phyloP scores from a whole-genome alignment of 2,888 invertebrate genomes.

The Mystacides longicornis region DNA sequence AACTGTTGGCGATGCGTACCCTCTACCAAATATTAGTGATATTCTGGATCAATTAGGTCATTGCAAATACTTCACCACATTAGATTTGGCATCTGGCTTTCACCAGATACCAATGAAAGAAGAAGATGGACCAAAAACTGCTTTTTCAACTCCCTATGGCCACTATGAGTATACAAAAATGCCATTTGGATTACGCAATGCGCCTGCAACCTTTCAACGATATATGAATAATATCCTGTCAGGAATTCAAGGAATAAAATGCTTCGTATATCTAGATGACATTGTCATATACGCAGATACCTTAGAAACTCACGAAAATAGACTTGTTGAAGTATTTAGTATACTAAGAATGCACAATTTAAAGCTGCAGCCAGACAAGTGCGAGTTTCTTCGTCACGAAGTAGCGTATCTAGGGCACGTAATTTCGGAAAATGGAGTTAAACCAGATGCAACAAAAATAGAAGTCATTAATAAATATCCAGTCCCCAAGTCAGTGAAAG shows the following conservation, averaged over 20 bases:
- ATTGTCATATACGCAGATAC: conserved; percentile 27
- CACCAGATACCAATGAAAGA: conserved; percentile 30
- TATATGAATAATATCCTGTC: conserved; percentile 27
- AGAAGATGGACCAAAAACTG: conserved; percentile 25
- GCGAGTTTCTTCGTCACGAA: conserved; percentile 26
- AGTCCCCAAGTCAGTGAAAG: conserved; percentile 21
- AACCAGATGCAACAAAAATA: conserved; percentile 26
- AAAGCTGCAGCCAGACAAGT: conserved; percentile 28
- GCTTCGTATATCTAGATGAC: conserved; percentile 32
- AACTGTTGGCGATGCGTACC: conserved; percentile 20
- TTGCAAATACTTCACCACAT: conserved; percentile 28
- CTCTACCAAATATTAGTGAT: conserved; percentile 24
- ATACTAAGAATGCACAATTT: conserved; percentile 23
- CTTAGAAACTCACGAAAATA: conserved; percentile 23
- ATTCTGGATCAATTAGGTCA: conserved; percentile 29
- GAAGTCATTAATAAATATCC: conserved; percentile 24
- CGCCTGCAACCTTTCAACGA: conserved; percentile 28
- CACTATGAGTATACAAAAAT: conserved; percentile 28
- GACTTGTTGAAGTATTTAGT: conserved; percentile 24
- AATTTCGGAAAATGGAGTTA: conserved; percentile 24
- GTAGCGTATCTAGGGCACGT: conserved; percentile 27
- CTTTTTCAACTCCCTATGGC: conserved; percentile 26
- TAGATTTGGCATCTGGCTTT: conserved; percentile 30
- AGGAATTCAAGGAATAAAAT: conserved; percentile 26
- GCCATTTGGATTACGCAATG: conserved; percentile 28